Base-by-base conservation (phyloP, 2,797 vertebrate genomes). In the Ctenopoma kingsleyae region DNA sequence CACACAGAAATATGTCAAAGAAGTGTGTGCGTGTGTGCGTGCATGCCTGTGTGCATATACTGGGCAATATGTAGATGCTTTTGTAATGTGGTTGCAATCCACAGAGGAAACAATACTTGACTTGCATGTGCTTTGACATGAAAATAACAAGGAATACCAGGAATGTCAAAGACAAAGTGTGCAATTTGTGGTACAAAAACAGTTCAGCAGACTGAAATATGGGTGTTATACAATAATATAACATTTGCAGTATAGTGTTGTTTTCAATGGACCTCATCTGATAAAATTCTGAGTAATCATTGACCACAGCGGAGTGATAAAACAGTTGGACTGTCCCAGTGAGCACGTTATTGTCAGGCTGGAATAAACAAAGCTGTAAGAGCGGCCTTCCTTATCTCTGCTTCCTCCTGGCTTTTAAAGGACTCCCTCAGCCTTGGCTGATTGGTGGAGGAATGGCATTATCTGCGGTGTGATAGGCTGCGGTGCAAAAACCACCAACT, bases 321-420 rank as follows among this genome's bases (percentile, higher is more conserved):
- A 87, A 49, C 66, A 70, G 73, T 78, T 68, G 65, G 35, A 44
- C 41, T 6, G 70, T 58, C 57, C 64, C 13, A 66, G 30, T 61
- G 81, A 69, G 41, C 22, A 12, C 89, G 83, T 91, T 86, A 80
- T 89, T 91, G 86, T 84, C 71, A 51, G 40, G 62, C 64, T 66
- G 85, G 83, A 70, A 85, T 77, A 90, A 92, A 93, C 86, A 92
- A 90, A 88, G 81, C 87, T 58, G 77, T 81, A 89, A 87, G 85
- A 82, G 66, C 80, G 71, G 81, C 74, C 75, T 78, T 70, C 60
- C 86, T 91, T 91, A 86, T 90, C 86, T 81, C 66, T 70, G 61
- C 82, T 85, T 87, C 89, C 83, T 83, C 64, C 57, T 83, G 61
- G 55, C 73, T 83, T 73, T 78, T 74, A 80, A 84, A 87, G 79